Evolutionary conservation across 2,113 vertebrate genomes (phyloP).

Genomic region (Erpornis zantholeuca): DNA sequence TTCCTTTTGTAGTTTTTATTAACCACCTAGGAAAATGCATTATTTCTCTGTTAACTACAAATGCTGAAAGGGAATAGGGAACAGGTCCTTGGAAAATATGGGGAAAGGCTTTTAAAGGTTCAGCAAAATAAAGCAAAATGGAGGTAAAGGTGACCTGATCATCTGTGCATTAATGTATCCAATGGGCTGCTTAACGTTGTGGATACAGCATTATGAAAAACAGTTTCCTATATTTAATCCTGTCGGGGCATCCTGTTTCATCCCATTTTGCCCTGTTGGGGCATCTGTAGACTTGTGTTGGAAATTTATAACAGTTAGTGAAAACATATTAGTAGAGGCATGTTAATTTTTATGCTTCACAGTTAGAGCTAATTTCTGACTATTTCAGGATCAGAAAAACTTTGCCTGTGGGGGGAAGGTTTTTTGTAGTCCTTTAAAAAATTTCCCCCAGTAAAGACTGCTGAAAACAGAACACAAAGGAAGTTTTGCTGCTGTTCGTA

Average conservation of each 20-base stretch:
- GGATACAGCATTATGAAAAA: fast-evolving
- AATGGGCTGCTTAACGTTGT: not conserved
- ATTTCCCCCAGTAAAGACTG: not conserved
- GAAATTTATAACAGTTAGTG: not conserved
- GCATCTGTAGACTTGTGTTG: not conserved
- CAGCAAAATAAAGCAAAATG: not conserved
- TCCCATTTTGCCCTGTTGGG: not conserved
- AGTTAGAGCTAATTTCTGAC: not conserved
- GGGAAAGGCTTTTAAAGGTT: not conserved
- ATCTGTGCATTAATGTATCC: not conserved
- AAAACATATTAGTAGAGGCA: not conserved
- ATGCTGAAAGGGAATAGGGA: not conserved
- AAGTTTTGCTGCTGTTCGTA: not conserved
- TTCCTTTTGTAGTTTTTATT: not conserved
- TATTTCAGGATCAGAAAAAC: not conserved
- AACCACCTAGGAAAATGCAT: not conserved
- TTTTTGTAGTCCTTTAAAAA: not conserved
- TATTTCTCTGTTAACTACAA: not conserved
- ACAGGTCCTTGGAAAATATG: not conserved
- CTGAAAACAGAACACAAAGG: not conserved
- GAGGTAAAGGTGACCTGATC: not conserved
- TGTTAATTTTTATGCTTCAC: not conserved
- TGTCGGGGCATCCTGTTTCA: not conserved
- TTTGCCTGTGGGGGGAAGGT: not conserved
- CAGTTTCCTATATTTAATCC: not conserved